These are phyloP conservation scores for Amaurobius ferox DNA, from an alignment of 2,888 invertebrate species.

Conservation along the genomic window DNA sequence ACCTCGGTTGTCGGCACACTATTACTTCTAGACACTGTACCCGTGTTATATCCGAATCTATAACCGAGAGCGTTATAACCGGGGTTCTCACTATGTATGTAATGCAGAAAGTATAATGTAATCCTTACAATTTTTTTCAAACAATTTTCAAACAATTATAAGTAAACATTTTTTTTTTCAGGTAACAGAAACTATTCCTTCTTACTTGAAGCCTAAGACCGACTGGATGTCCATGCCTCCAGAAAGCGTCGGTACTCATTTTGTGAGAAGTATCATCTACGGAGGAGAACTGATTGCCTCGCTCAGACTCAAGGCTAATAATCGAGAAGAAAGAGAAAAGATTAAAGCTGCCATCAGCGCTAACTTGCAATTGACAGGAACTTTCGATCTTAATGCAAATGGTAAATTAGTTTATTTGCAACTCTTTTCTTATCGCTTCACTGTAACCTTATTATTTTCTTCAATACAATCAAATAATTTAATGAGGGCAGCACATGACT, in stretches of 20 bases:
- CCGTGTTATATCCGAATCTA: too few species aligned
- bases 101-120: neutral
- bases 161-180: neutral
- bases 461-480: too few species aligned
- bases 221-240: constrained; percentile 63
- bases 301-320: constrained; percentile 56
- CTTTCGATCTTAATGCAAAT: constrained; percentile 65
- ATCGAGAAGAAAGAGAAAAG: constrained; percentile 61
- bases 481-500: too few species aligned
- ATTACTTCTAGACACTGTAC: too few species aligned
- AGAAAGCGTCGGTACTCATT: constrained; percentile 59
- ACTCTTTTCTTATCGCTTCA: neutral
- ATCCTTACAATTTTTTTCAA: neutral
- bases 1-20: too few species aligned
- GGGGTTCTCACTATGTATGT: too few species aligned
- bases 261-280: constrained; percentile 65
- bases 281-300: constrained; percentile 70
- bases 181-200: constrained; percentile 72
- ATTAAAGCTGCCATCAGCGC: constrained; percentile 68
- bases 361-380: constrained; percentile 66
- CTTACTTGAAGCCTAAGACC: constrained; percentile 40
- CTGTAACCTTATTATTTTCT: too few species aligned
- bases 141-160: neutral
- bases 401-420: constrained; percentile 34
- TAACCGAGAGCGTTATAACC: too few species aligned